Evolutionary conservation across 2,888 invertebrate genomes (phyloP), one percentile per base, ranked within the genome.

Genomic region (Bruchidius siliquastri): DNA sequence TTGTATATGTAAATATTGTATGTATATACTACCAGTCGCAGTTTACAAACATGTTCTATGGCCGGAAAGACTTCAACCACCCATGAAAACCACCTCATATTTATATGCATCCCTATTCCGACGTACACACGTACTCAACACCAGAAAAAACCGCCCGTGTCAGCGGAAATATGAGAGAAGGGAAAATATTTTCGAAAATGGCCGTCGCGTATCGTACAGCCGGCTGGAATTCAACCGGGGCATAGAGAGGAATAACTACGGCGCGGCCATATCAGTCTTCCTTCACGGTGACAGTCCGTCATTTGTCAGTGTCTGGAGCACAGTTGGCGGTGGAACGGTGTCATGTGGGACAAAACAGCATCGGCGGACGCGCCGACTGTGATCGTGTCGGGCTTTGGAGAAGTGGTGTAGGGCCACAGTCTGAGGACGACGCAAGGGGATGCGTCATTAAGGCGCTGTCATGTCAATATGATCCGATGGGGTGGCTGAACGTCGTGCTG

Each of bases 261-360:
- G 83, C 84, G 85, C 85, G 84, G 86, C 86, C 87, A 87, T 87
- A 88, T 88, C 87, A 86, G 87, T 88, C 87, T 88, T 87, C 87
- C 86, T 87, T 87, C 86, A 84, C 86, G 87, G 85, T 87, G 87
- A 87, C 88, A 87, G 86, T 87, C 85, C 87, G 87, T 88, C 87
- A 88, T 88, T 87, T 87, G 87, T 88, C 87, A 86, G 86, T 86
- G 87, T 87, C 87, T 83, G 80, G 83, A 85, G 85, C 87, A 87
- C 87, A 86, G 87, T 86, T 87, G 86, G 85, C 85, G 85, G 85
- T 84, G 84, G 81, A 84, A 82, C 85, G 84, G 85, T 86, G 86
- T 86, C 86, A 86, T 87, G 86, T 86, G 87, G 86, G 87, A 86
- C 86, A 86, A 86, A 86, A 86, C 86, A 86, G 86, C 86, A 85